These are phyloP conservation scores for Gastrophryne carolinensis DNA, from an alignment of 2,797 vertebrate species.

Conservation along the genomic window DNA sequence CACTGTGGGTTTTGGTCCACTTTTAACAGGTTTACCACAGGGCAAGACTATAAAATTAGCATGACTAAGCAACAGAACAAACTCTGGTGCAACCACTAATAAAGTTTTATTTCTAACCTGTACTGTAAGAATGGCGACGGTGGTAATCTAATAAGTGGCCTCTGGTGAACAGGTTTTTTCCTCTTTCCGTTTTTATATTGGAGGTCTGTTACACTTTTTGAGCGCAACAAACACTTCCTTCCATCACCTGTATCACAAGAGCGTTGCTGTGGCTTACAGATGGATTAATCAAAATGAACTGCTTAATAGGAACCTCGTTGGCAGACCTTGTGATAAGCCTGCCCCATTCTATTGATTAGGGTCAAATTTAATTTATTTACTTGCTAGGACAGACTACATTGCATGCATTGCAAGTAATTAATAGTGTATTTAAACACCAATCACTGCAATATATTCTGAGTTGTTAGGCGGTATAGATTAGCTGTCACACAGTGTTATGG, in stretches of 20 bases:
- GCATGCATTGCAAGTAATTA: constrained; percentile 44
- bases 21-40: no score
- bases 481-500: constrained; percentile 24
- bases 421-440: constrained; percentile 42
- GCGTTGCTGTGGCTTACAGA: neutral
- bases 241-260: neutral
- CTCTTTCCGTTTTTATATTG: neutral
- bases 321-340: constrained; percentile 21
- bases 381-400: constrained; percentile 15
- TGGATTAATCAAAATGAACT: constrained; percentile 17
- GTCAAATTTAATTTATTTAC: constrained; percentile 50
- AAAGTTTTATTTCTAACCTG: no score
- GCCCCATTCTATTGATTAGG: constrained; percentile 46
- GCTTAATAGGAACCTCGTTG: constrained; percentile 17
- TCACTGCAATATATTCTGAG: constrained; percentile 39
- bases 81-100: no score
- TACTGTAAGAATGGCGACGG: neutral
- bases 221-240: neutral
- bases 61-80: no score
- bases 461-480: constrained; percentile 43
- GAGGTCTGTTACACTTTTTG: neutral
- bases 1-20: no score
- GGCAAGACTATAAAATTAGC: no score
- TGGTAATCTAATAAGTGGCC: neutral
- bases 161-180: neutral